Percentiles rank a stretch among this genome's conserved stretches.
These are phyloP conservation scores for Anagrus nilaparvatae DNA, from an alignment of 1,140 invertebrate genomes.

Conservation along the genomic window DNA sequence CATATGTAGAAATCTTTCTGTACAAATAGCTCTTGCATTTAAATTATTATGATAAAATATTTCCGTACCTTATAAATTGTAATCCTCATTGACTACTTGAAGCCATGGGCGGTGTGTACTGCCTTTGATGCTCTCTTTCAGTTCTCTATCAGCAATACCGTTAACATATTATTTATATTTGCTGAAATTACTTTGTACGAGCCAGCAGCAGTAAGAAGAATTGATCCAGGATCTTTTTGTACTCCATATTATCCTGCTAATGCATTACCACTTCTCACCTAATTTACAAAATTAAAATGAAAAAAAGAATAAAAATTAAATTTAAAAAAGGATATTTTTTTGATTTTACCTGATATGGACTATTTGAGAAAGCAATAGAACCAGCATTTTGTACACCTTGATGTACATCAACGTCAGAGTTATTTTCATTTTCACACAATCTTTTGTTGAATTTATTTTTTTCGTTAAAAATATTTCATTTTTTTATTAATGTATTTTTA, in stretches of 20 bases:
- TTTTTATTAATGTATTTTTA: not conserved
- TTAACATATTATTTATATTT: not conserved
- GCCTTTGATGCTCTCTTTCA: conserved; percentile 34
- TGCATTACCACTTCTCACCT: conserved; percentile 30
- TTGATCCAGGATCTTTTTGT: conserved; percentile 37
- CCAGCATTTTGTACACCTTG: conserved; percentile 36
- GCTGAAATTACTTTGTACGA: conserved; percentile 34
- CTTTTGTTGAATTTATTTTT: too few relatives aligned
- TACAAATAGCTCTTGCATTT: too few relatives aligned
- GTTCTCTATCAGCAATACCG: conserved; percentile 25
- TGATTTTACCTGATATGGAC: conserved; percentile 37
- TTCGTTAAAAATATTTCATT: conserved; percentile 13
- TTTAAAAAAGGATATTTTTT: conserved; percentile 2
- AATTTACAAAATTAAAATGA: too few relatives aligned
- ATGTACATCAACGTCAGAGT: conserved; percentile 43
- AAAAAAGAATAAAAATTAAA: too few relatives aligned
- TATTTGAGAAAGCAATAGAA: conserved; percentile 34
- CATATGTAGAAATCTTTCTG: too few relatives aligned
- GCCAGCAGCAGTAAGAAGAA: conserved; percentile 31
- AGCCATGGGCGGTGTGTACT: conserved; percentile 34
- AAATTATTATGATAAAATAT: too few relatives aligned
- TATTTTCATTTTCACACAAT: conserved; percentile 22
- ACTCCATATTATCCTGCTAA: conserved; percentile 43
- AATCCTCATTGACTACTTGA: conserved; percentile 28
- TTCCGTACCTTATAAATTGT: too few relatives aligned